Evolutionary conservation across 2,797 vertebrate genomes (phyloP).

Genomic region (Syngnathus acus): DNA sequence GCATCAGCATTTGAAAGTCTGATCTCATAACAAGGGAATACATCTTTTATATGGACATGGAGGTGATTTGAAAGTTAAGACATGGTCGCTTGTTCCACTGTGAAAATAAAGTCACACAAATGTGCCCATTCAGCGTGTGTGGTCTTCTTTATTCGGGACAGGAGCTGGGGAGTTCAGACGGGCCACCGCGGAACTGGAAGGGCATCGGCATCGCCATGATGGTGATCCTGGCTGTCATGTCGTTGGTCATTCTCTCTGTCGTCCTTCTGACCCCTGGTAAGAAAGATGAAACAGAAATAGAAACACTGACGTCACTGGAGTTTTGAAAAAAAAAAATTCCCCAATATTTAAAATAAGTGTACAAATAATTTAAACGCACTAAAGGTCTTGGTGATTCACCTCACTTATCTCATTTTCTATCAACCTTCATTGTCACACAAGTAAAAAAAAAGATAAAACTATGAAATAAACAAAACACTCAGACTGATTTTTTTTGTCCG

Average conservation of each 20-base stretch:
- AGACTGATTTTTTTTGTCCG: background rate
- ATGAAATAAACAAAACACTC: background rate
- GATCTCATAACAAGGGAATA: background rate
- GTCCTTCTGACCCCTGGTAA: constrained; percentile 76
- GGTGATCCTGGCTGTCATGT: constrained; percentile 76
- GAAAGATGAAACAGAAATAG: constrained; percentile 7
- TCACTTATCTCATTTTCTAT: background rate
- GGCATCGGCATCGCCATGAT: constrained; percentile 78
- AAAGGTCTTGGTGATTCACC: background rate
- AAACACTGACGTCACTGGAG: background rate
- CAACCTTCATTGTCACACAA: background rate
- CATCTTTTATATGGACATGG: constrained; percentile 17
- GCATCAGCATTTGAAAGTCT: constrained; percentile 35
- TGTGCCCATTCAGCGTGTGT: background rate
- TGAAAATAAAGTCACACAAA: background rate
- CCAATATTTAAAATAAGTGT: constrained; percentile 1
- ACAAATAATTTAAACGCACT: background rate
- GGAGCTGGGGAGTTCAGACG: constrained; percentile 66
- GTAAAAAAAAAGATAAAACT: background rate
- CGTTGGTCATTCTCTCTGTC: constrained; percentile 74
- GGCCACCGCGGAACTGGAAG: constrained; percentile 80
- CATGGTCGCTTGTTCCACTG: background rate
- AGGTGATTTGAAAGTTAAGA: background rate
- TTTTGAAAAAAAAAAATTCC: no score
- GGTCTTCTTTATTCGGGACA: constrained; percentile 29